Conservation (phyloP, 37 sponge, comb jelly and placozoan species). For the Beroe ovata region DNA sequence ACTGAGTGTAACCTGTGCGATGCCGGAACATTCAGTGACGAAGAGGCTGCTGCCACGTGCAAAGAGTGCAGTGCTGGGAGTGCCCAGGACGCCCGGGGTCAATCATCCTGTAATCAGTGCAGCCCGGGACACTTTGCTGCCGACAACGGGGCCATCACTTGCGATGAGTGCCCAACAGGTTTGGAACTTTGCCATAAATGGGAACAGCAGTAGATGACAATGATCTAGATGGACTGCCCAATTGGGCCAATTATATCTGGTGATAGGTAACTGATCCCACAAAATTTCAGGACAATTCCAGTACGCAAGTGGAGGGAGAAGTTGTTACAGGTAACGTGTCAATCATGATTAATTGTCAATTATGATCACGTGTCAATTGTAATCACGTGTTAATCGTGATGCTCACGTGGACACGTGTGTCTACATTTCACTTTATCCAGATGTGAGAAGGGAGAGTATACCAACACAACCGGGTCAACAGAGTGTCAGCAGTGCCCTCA, state of each 20-base stretch:
- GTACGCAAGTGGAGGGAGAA: not conserved
- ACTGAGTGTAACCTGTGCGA: conserved; percentile 1
- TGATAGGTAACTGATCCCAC: no score
- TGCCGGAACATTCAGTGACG: conserved; percentile 2
- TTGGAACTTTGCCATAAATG: no score
- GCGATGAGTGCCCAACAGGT: not conserved
- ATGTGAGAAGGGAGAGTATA: conserved; percentile 24
- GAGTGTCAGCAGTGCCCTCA: not conserved
- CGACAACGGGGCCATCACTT: not conserved
- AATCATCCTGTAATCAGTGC: not conserved
- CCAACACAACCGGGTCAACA: conserved; percentile 38
- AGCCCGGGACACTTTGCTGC: not conserved
- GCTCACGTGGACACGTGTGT: no score
- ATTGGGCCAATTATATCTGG: no score
- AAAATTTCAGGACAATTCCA: conserved; percentile 38
- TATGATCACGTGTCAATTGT: no score
- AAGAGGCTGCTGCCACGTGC: conserved; percentile 15
- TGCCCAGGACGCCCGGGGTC: not conserved
- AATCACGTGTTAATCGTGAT: no score
- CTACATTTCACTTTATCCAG: no score
- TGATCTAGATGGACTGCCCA: no score
- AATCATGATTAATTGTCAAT: no score
- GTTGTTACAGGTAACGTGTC: not conserved
- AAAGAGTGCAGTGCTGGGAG: conserved; percentile 7
- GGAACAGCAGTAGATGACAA: no score